These are phyloP conservation scores for Callitettix versicolor DNA, from an alignment of 1,140 invertebrate species.

Conservation along the genomic window DNA sequence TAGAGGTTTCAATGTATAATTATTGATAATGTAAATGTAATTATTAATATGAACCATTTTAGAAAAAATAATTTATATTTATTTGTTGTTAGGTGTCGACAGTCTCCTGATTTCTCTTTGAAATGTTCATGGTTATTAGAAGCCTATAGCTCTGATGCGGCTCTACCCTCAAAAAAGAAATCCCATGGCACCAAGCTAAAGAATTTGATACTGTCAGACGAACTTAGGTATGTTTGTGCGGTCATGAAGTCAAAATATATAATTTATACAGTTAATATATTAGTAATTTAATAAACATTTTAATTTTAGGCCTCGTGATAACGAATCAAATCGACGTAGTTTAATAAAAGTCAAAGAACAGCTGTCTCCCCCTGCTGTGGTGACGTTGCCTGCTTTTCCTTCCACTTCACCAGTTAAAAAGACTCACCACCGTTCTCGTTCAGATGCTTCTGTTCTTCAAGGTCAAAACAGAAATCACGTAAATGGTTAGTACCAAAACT, in stretches of 20 bases:
- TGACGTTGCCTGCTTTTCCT: neutral
- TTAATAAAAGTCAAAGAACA: conserved; percentile 17
- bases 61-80: too few relatives aligned
- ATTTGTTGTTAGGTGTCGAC: conserved; percentile 62
- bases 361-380: neutral
- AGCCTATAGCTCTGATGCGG: conserved; percentile 77
- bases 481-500: too few relatives aligned
- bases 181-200: conserved; percentile 77
- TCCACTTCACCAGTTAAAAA: conserved; percentile 35
- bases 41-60: too few relatives aligned
- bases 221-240: conserved; percentile 63
- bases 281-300: conserved; percentile 4
- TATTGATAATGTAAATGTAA: too few relatives aligned
- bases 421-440: conserved; percentile 79
- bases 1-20: too few relatives aligned
- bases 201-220: conserved; percentile 79
- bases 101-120: conserved; percentile 89
- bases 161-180: conserved; percentile 63
- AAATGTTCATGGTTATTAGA: conserved; percentile 92
- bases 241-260: too few relatives aligned
- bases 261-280: neutral
- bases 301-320: conserved; percentile 36
- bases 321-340: conserved; percentile 31
- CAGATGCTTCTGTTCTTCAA: conserved; percentile 70
- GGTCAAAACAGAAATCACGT: too few relatives aligned